Conservation (phyloP, 2,797 vertebrate genomes). For the Remorina albescens region DNA sequence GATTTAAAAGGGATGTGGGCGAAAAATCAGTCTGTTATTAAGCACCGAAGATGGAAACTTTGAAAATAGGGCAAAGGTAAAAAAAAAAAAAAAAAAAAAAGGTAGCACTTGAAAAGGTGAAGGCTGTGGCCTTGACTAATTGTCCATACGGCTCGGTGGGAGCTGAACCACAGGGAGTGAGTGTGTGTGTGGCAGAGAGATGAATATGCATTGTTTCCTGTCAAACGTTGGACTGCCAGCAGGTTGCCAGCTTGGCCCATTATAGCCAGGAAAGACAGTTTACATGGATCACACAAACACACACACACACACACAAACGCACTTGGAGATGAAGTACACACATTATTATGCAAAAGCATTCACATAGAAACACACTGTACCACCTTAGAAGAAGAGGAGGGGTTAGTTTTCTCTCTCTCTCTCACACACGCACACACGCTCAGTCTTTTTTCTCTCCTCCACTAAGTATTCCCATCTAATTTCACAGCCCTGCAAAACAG, state of each 20-base stretch:
- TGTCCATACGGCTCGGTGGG: slow-evolving; percentile 69
- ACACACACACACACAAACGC: slow-evolving; percentile 9
- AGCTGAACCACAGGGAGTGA: slow-evolving; percentile 59
- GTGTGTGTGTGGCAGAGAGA: slow-evolving; percentile 15
- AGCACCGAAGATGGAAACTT: slow-evolving; percentile 51
- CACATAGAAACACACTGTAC: not conserved
- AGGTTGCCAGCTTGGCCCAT: slow-evolving; percentile 68
- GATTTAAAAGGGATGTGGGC: not conserved
- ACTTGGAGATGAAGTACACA: slow-evolving; percentile 3
- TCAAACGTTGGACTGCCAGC: slow-evolving; percentile 71
- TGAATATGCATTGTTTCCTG: slow-evolving; percentile 78
- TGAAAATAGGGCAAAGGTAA: slow-evolving; percentile 43
- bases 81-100: slow-evolving; percentile 25
- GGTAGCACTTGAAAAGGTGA: slow-evolving; percentile 73
- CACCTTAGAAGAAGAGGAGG: not conserved
- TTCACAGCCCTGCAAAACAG: not conserved
- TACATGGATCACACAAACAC: slow-evolving; percentile 55
- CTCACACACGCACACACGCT: not conserved
- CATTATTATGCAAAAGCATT: not conserved
- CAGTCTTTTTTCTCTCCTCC: not conserved
- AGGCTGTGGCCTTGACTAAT: slow-evolving; percentile 78
- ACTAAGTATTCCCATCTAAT: not conserved
- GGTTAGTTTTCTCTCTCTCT: slow-evolving; percentile 3
- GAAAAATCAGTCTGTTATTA: too few relatives aligned
- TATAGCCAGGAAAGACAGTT: slow-evolving; percentile 57